These are phyloP conservation scores for Stichodactyla helianthus DNA, from an alignment of 64 coral and sea anemone species.

Conservation along the genomic window DNA sequence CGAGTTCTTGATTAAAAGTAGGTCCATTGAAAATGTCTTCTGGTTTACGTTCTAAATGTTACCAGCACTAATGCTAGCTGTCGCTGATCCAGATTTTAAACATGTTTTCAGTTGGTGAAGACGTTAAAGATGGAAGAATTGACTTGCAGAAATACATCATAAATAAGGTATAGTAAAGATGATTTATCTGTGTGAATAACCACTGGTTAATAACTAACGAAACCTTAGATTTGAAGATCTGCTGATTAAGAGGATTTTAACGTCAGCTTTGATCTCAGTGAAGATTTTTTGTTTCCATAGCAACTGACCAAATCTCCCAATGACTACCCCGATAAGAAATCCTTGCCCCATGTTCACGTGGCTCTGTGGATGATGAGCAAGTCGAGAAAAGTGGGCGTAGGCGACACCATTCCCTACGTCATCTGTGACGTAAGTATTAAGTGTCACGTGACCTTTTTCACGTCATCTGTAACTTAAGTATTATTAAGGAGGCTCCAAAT, in stretches of 20 bases:
- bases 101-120: slow-evolving; percentile 73
- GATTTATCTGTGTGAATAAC: too few relatives aligned
- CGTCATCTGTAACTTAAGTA: too few relatives aligned
- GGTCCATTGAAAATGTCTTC: not conserved
- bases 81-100: not conserved
- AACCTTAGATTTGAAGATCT: too few relatives aligned
- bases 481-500: too few relatives aligned
- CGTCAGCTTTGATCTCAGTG: too few relatives aligned
- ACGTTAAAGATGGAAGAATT: slow-evolving; percentile 62
- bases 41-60: too few relatives aligned
- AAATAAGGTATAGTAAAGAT: slow-evolving; percentile 62
- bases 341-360: slow-evolving; percentile 91
- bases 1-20: slow-evolving; percentile 85
- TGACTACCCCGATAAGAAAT: slow-evolving; percentile 99
- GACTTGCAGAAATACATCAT: slow-evolving; percentile 88
- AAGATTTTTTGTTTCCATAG: slow-evolving; percentile 29
- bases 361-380: slow-evolving; percentile 94
- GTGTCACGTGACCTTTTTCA: not conserved
- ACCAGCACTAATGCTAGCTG: not conserved
- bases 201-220: too few relatives aligned
- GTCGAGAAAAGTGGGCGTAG: slow-evolving; percentile 83
- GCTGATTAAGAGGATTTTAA: too few relatives aligned
- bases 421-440: slow-evolving; percentile 93
- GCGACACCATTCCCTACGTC: slow-evolving; percentile 94
- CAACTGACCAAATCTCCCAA: slow-evolving; percentile 97